Conservation (phyloP, 2,888 invertebrate species). For the Coleophora deauratella region DNA sequence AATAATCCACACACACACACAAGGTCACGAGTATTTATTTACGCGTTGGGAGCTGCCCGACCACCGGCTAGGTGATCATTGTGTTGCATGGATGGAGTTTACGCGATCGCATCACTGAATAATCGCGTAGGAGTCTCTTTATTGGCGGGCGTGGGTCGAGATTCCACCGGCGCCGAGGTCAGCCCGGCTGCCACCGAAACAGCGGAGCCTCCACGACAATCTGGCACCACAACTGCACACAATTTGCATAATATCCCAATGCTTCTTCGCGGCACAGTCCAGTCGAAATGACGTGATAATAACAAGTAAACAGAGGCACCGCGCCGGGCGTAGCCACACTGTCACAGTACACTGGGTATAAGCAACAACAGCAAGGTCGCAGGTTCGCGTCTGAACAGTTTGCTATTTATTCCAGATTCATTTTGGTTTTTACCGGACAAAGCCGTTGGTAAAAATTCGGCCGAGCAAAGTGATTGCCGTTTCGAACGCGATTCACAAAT, state of each 20-base stretch:
- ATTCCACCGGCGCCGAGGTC: constrained; percentile 56
- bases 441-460: constrained; percentile 47
- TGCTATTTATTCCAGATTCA: constrained; percentile 36
- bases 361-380: constrained; percentile 40
- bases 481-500: too few species aligned
- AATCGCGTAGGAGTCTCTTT: constrained; percentile 61
- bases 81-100: constrained; percentile 29
- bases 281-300: constrained; percentile 19
- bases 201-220: constrained; percentile 25
- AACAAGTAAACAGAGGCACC: constrained; percentile 51
- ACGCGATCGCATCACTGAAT: constrained; percentile 20
- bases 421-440: constrained; percentile 36
- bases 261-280: constrained; percentile 28
- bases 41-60: too few species aligned
- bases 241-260: constrained; percentile 35
- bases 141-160: constrained; percentile 61
- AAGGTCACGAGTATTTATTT: constrained; percentile 6
- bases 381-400: constrained; percentile 31
- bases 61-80: constrained; percentile 38
- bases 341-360: constrained; percentile 34
- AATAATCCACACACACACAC: constrained; percentile 6
- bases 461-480: too few species aligned
- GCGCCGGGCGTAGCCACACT: constrained; percentile 52
- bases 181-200: constrained; percentile 36
- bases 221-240: constrained; percentile 20